Conservation (phyloP, 2,888 invertebrate genomes). For the Agriopis aurantiaria region DNA sequence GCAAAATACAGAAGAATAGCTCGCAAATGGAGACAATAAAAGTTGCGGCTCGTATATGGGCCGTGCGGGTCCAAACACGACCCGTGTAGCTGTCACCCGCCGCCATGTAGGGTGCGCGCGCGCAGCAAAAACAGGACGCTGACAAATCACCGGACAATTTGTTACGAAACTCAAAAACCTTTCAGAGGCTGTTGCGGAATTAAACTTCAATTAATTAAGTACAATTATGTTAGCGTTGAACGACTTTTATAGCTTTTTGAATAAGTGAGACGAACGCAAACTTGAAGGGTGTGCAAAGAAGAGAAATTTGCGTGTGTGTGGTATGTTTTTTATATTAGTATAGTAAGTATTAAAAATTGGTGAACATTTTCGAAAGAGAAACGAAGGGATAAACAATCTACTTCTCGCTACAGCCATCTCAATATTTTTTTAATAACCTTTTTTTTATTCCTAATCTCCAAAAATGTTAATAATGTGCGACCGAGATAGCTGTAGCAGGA, state of each 20-base stretch:
- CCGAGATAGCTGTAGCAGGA: no score
- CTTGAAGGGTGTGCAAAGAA: not conserved
- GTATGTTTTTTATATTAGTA: no score
- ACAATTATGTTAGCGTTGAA: slow-evolving; percentile 18
- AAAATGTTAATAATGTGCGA: no score
- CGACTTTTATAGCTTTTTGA: slow-evolving; percentile 4
- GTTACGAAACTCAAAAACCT: slow-evolving; percentile 62
- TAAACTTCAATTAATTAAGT: slow-evolving; percentile 22
- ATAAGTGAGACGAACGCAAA: not conserved
- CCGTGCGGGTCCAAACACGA: slow-evolving; percentile 59
- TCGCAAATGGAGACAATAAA: slow-evolving; percentile 70
- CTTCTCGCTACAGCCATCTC: no score
- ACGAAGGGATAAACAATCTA: not conserved
- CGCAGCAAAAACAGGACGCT: slow-evolving; percentile 73
- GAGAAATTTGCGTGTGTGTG: not conserved
- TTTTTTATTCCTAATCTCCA: no score
- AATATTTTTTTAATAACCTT: no score
- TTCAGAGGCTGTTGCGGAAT: slow-evolving; percentile 55
- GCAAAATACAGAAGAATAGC: slow-evolving; percentile 57
- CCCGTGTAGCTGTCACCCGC: slow-evolving; percentile 64
- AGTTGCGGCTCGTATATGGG: slow-evolving; percentile 66
- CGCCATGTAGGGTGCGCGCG: slow-evolving; percentile 75
- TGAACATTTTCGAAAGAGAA: not conserved
- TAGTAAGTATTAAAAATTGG: not conserved
- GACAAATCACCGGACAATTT: slow-evolving; percentile 84